phyloP scores from a whole-genome alignment of 23 tunicate species.

The Halocynthia aurantium region DNA sequence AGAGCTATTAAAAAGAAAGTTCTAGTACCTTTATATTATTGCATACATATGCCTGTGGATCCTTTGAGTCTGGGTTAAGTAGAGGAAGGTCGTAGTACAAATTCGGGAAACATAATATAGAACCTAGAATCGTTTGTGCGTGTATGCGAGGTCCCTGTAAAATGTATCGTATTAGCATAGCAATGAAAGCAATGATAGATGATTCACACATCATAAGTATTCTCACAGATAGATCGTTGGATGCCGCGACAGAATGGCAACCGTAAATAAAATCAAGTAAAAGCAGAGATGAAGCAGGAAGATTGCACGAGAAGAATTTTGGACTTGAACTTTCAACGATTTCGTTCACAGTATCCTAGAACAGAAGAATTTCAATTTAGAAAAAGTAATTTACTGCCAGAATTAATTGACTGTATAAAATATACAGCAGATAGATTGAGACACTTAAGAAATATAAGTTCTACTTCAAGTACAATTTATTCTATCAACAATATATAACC shows the following conservation, averaged over 20 bases:
- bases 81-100: constrained; percentile 70
- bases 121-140: constrained; percentile 78
- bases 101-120: constrained; percentile 62
- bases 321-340: constrained; percentile 60
- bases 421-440: too few species aligned
- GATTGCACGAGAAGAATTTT: constrained; percentile 45
- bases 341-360: constrained; percentile 63
- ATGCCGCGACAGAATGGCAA: constrained; percentile 61
- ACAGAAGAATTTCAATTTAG: too few species aligned
- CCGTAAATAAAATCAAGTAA: constrained; percentile 77
- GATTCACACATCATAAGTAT: constrained; percentile 1
- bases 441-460: too few species aligned
- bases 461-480: not conserved
- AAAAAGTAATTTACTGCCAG: too few species aligned
- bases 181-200: not conserved
- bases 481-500: not conserved
- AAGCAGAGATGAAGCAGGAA: constrained; percentile 68
- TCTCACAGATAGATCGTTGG: constrained; percentile 54
- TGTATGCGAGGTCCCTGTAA: constrained; percentile 80
- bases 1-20: too few species aligned
- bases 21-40: constrained; percentile 51
- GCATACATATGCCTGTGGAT: constrained; percentile 43
- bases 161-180: not conserved
- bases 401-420: too few species aligned
- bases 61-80: constrained; percentile 43